Evolutionary conservation across 2,113 vertebrate genomes (phyloP), one percentile per base, ranked within the genome.

Genomic region (Nibea albiflora): DNA sequence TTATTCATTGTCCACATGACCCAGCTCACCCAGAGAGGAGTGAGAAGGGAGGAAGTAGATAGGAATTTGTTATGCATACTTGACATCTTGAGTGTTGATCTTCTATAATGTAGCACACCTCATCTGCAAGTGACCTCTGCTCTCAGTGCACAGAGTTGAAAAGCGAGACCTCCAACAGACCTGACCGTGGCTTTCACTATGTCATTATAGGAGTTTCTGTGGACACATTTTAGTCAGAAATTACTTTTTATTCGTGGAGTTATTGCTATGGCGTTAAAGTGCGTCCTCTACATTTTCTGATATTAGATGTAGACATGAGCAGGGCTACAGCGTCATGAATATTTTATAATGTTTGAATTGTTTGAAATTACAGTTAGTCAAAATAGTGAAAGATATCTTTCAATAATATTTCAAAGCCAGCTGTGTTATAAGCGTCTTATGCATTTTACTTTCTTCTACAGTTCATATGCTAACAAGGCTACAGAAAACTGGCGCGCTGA

Each of bases 1-100:
- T 89, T 88, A 91, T 90, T 90, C 79, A 92, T 85, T 63, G 46
- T 53, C 31, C 83, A 63, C 35, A n/a, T 83, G 81, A 88, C 77
- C 31, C 26, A 10, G 9, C 60, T 83, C 71, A 76, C 56, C 24
- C 56, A 24, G 26, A 76, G 39, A 68, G 54, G 49, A 79, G 53
- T 14, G 39, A 67, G 61, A 66, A 58, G 28, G 71, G 60, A 65
- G 42, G 62, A 57, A 72, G 54, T 24, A 53, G 53, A 63, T 28
- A 69, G 46, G 68, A 47, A 62, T 76, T 11, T 74, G 53, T 74
- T 46, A 73, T 78, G 60, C 60, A 77, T 64, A 52, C 24, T 60
- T n/a, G 28, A 39, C 28, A 85, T 60, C 46, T 61, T 49, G 35
- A 19, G 46, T 66, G 73, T 73, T 76, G 75, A 65, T 76, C 70